phyloP scores from a whole-genome alignment of 2,797 vertebrate species.

The Xiphorhynchus erythropygius region DNA sequence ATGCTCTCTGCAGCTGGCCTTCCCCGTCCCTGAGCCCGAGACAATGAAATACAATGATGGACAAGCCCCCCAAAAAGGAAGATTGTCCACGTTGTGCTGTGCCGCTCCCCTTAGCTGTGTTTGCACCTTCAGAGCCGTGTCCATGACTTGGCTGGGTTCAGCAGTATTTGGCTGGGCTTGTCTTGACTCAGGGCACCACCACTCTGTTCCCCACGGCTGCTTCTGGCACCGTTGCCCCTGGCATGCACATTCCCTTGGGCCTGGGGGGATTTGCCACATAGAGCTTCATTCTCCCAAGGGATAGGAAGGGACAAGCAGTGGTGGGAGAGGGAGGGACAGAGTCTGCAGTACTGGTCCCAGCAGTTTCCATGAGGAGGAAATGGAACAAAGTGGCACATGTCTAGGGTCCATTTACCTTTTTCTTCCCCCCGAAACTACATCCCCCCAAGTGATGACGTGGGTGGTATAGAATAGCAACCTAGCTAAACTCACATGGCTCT shows the following conservation, averaged over 20 bases:
- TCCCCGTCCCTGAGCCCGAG: background rate
- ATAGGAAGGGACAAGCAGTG: background rate
- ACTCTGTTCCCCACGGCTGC: background rate
- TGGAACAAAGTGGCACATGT: background rate
- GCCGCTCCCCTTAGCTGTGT: background rate
- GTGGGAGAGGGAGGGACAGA: too few relatives aligned
- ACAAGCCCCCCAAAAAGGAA: background rate
- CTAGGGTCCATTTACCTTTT: background rate
- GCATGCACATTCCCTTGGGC: background rate
- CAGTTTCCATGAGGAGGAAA: background rate
- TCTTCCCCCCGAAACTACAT: background rate
- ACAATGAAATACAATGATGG: background rate
- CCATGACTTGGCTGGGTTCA: background rate
- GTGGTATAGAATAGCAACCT: background rate
- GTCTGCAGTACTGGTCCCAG: background rate
- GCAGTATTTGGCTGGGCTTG: background rate
- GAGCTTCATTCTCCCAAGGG: background rate
- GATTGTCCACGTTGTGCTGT: background rate
- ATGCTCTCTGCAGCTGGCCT: background rate
- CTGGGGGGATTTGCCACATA: background rate
- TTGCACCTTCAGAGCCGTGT: background rate
- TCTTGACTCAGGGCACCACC: background rate
- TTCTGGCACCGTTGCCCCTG: background rate
- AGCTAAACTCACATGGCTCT: background rate
- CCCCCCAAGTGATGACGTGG: background rate